Evolutionary conservation across 2,113 vertebrate species (phyloP), one percentile per base, ranked within the genome.

Genomic region (Lamprologus sp.): DNA sequence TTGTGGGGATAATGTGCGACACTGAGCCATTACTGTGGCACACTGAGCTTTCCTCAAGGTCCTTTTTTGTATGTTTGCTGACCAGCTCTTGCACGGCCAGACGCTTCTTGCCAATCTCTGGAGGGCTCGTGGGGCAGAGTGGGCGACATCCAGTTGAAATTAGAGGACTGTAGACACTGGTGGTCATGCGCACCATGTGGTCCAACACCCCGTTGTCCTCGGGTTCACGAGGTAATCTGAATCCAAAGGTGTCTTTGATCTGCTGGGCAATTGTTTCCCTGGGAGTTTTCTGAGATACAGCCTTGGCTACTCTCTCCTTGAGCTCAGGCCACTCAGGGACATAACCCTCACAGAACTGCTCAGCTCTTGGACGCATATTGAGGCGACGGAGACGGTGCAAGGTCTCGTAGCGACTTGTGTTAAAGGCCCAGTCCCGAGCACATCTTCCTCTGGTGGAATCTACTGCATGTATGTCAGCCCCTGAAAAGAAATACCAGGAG

Each of bases 181-280:
- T 98, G 45, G 97, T 98, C 83, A 98, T 94, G 60, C 96, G 97
- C 84, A 98, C 98, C 95, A 98, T 96, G 93, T 98, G 97, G 92
- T 98, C 97, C 93, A 98, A 56, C 68, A 97, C 97, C 0, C 97
- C 98, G 0, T 97, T 96, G 19, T 97, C 96, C 91, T 96, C 53
- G 0, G 97, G 96, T 31, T 97, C 91, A 1, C 12, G 96, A 5
- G 95, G 97, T 58, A 97, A 90, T 75, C 28, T 93, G 92, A 97
- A 92, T 68, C 88, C 96, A 91, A 98, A 96, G 0, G 89, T 79
- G 87, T 93, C 95, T 23, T 93, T 92, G 81, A 98, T 84, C 26
- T 92, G 95, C 84, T 97, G 95, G 0, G 40, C 60, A 21, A 97
- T 86, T 90, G 92, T 95, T 87, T 95, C 58, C 2, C 87, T 37